Base-by-base conservation (phyloP, 35 echinoderm and acorn worm species). In the Ophioderma brevispina region DNA sequence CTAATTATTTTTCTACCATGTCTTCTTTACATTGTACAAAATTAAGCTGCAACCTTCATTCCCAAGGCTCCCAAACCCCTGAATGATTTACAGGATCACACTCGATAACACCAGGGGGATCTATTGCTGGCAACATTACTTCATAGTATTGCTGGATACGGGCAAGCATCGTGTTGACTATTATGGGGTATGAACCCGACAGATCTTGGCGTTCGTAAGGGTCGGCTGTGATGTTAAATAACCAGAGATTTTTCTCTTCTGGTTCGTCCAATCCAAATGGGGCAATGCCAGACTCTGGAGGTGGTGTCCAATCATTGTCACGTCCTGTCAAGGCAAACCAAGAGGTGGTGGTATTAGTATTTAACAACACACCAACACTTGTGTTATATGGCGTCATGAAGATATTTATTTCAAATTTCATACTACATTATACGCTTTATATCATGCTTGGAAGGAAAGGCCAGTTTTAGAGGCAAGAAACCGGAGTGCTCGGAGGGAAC, bases 171-270 rank as follows among this genome's bases (percentile, higher is more conserved):
- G 21, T 23, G n/a, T 88, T 35, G 36, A 88, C 86, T 13, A 88
- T 33, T 18, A 80, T 81, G 52, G 94, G 94, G 30, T 86, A 39
- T 35, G 89, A 49, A n/a, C 78, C 86, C 15, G 94, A 96, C 31
- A 96, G 18, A 36, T 96, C 94, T 17, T 80, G 38, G 5, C 81
- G 64, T 83, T 96, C 94, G 32, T 86, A 82, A 1, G 94, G 94
- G 82, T 96, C 94, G n/a, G 75, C 94, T 21, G 85, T 89, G 37
- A 96, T 90, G 94, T 96, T 92, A 40, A 92, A 96, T 17, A 96
- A 80, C 87, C 90, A 96, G 2, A 90, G 15, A 28, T 89, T 86
- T 76, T 96, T 87, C 34, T 81, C 87, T 17, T 85, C 64, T 32
- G 82, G 79, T 15, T 82, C 40, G 0, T 37, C 6, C 23, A 81